Base-by-base conservation (phyloP, 2,113 vertebrate species). In the Dipodomys spectabilis region DNA sequence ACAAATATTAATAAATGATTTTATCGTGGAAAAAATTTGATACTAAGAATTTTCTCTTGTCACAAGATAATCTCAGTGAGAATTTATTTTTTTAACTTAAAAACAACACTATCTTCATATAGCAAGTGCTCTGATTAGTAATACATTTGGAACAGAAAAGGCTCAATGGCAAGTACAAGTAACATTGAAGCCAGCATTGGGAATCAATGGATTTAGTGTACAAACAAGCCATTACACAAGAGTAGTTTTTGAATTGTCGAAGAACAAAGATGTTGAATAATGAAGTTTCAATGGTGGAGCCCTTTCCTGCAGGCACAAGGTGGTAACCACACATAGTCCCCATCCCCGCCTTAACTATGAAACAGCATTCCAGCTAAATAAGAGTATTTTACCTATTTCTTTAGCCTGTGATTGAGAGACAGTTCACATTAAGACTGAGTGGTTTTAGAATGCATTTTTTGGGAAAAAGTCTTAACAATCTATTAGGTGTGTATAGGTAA, bases 371-470 rank as follows among this genome's bases (percentile, higher is more conserved):
- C 39, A 39, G 39, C 39, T 39, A 39, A 71, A 86, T 64, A 67
- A 77, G 81, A 82, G 28, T 69, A 10, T 87, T 89, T 90, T 87
- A 25, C 53, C 53, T 22, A 13, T 88, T 81, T 7, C 57, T 90
- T 94, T 77, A 87, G 94, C 90, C 83, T 87, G 1, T 80, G 18
- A 4, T 57, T 82, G 62, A 92, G 19, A 62, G n/a, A 89, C 95
- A 78, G 22, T 77, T 95, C 57, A 78, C 30, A 77, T 65, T 95
- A 44, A 88, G 64, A 62, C 92, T 90, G 44, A 84, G 44, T 91
- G n/a, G 20, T 79, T 84, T 95, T 87, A 87, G 73, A 95, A 81
- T 88, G 57, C 19, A 83, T 90, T 93, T 81, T 72, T 93, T 22
- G 35, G 28, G 12, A 30, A 68, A 89, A 87, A 81, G 92, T 45